These are phyloP conservation scores for Hycleus cichorii DNA, from an alignment of 1,140 invertebrate species.

Conservation along the genomic window DNA sequence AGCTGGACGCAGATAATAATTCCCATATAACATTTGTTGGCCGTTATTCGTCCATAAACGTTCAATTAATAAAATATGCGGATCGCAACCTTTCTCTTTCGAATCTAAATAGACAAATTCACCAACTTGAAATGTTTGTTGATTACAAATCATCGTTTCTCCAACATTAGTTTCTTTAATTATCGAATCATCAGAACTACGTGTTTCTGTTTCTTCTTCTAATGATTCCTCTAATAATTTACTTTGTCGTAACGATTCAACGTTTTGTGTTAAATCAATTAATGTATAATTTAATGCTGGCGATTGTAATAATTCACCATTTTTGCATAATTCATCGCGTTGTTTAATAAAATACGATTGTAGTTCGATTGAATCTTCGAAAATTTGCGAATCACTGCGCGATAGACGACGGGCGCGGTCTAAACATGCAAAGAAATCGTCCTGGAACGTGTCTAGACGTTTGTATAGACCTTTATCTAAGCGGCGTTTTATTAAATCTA, in stretches of 20 bases:
- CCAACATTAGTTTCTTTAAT: slow-evolving; percentile 37
- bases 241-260: slow-evolving; percentile 68
- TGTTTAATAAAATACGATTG: slow-evolving; percentile 87
- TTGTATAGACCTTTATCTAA: slow-evolving; percentile 84
- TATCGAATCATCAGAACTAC: slow-evolving; percentile 39
- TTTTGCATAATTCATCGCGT: slow-evolving; percentile 64
- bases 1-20: slow-evolving; percentile 66
- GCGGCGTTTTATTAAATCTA: slow-evolving; percentile 78
- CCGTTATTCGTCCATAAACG: slow-evolving; percentile 76
- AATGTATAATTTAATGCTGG: slow-evolving; percentile 78
- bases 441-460: slow-evolving; percentile 90
- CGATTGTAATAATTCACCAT: slow-evolving; percentile 74
- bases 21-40: slow-evolving; percentile 84
- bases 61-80: slow-evolving; percentile 84
- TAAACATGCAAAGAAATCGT: slow-evolving; percentile 91
- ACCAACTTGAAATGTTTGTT: slow-evolving; percentile 68
- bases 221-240: slow-evolving; percentile 68
- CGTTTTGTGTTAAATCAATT: slow-evolving; percentile 60
- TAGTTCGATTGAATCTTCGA: slow-evolving; percentile 87
- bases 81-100: slow-evolving; percentile 65
- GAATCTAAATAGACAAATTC: slow-evolving; percentile 89
- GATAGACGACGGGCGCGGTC: slow-evolving; percentile 81
- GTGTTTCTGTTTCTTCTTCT: slow-evolving; percentile 65
- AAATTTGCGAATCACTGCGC: slow-evolving; percentile 90
- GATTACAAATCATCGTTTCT: slow-evolving; percentile 58